A percentile compares a stretch with the other conserved stretches of the same genome.
These are phyloP conservation scores for Helicoverpa zea DNA, from an alignment of 1,140 invertebrate species.

Conservation along the genomic window DNA sequence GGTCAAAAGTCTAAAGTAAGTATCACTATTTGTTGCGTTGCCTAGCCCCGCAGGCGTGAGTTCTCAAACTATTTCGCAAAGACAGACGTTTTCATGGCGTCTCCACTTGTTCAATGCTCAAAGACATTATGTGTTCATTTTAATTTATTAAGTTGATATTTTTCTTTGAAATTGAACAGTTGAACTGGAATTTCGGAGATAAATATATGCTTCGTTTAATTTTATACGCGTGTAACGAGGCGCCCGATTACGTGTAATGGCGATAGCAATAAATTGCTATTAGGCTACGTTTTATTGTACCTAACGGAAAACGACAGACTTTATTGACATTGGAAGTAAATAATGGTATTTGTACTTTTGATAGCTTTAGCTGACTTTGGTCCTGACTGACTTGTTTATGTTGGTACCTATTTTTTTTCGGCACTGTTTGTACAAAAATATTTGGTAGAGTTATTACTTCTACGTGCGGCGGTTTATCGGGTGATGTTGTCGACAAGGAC, in stretches of 20 bases:
- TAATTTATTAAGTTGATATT: background rate
- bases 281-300: slow-evolving; percentile 25
- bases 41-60: too few relatives aligned
- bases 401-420: background rate
- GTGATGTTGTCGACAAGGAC: background rate
- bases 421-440: too few relatives aligned
- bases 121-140: background rate
- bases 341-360: slow-evolving; percentile 14
- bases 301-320: background rate
- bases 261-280: slow-evolving; percentile 44
- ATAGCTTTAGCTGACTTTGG: background rate
- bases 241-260: slow-evolving; percentile 35
- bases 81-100: too few relatives aligned
- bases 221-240: slow-evolving; percentile 21
- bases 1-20: too few relatives aligned
- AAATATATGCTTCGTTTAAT: slow-evolving; percentile 1
- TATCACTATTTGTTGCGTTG: too few relatives aligned
- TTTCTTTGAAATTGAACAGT: background rate
- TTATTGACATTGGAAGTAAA: slow-evolving; percentile 25
- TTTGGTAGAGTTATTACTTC: background rate
- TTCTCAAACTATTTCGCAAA: too few relatives aligned
- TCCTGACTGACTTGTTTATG: background rate
- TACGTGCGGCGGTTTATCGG: background rate
- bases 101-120: too few relatives aligned
- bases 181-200: slow-evolving; percentile 3